Percentiles rank a stretch among this genome's conserved stretches.
phyloP scores from a whole-genome alignment of 2,113 vertebrate genomes.

The Daubentonia madagascariensis region DNA sequence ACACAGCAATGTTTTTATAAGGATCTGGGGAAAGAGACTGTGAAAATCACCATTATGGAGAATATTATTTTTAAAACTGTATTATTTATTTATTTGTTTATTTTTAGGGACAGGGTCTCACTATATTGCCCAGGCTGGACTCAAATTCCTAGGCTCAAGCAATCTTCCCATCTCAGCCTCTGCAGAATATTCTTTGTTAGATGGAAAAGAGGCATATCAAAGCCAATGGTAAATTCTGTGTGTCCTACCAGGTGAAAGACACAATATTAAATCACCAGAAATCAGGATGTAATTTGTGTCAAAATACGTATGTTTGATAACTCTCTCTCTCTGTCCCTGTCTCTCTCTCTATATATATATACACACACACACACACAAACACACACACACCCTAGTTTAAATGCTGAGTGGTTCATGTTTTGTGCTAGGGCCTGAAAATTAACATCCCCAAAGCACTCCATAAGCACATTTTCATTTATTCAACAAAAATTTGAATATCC shows the following conservation, averaged over 20 bases:
- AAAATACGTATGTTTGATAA: neutral
- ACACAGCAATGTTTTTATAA: neutral
- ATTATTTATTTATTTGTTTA: neutral
- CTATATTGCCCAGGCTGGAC: neutral
- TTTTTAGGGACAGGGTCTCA: neutral
- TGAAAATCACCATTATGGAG: neutral
- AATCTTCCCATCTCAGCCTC: neutral
- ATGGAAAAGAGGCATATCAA: neutral
- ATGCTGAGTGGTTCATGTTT: neutral
- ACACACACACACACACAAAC: neutral
- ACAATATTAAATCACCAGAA: neutral
- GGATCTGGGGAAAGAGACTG: rapidly evolving
- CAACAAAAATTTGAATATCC: neutral
- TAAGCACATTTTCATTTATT: neutral
- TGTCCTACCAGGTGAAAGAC: neutral
- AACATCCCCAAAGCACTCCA: neutral
- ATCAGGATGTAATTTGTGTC: neutral
- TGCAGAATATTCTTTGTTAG: neutral
- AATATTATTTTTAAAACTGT: neutral
- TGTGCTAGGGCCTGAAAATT: neutral
- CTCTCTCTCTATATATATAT: too few species aligned
- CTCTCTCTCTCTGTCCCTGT: neutral
- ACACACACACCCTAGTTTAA: neutral
- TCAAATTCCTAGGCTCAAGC: neutral
- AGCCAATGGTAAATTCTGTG: neutral